Conservation (phyloP, 1,140 invertebrate species). For the Drosophila orosa region DNA sequence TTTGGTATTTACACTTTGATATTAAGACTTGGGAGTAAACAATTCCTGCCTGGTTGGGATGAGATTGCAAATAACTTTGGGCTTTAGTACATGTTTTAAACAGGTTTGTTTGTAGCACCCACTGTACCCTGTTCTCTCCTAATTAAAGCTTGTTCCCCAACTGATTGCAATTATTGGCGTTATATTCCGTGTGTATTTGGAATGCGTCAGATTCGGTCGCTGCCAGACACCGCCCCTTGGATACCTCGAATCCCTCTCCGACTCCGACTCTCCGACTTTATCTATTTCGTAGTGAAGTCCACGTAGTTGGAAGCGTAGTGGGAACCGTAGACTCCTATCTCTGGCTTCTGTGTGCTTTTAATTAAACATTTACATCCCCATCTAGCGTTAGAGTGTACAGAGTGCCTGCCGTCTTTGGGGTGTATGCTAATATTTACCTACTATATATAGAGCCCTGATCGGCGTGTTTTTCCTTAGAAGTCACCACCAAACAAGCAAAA, state of each 20-base stretch:
- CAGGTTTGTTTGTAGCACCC: neutral
- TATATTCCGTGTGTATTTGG: slow-evolving; percentile 5
- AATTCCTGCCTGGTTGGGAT: slow-evolving; percentile 17
- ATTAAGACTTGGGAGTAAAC: neutral
- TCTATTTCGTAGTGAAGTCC: slow-evolving; percentile 63
- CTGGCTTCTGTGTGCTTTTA: slow-evolving; percentile 61
- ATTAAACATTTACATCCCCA: slow-evolving; percentile 66
- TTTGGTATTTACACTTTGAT: slow-evolving; percentile 21
- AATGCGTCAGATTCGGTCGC: slow-evolving; percentile 16
- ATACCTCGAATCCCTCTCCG: neutral
- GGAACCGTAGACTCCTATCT: slow-evolving; percentile 18
- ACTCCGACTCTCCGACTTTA: slow-evolving; percentile 37
- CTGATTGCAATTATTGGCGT: slow-evolving; percentile 19
- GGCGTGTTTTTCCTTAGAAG: slow-evolving; percentile 68
- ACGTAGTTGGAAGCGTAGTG: slow-evolving; percentile 5
- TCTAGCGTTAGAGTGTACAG: slow-evolving; percentile 5
- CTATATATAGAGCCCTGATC: slow-evolving; percentile 62
- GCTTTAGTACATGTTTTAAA: slow-evolving; percentile 8
- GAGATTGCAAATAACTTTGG: slow-evolving; percentile 9
- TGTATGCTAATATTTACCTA: slow-evolving; percentile 63
- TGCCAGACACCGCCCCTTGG: slow-evolving; percentile 23
- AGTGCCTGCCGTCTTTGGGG: slow-evolving; percentile 34
- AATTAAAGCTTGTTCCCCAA: slow-evolving; percentile 45
- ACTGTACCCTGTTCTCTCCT: neutral
- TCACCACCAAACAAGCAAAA: slow-evolving; percentile 26